Conservation (phyloP, 1,140 invertebrate genomes). For the Lepidotrigona ventralis region DNA sequence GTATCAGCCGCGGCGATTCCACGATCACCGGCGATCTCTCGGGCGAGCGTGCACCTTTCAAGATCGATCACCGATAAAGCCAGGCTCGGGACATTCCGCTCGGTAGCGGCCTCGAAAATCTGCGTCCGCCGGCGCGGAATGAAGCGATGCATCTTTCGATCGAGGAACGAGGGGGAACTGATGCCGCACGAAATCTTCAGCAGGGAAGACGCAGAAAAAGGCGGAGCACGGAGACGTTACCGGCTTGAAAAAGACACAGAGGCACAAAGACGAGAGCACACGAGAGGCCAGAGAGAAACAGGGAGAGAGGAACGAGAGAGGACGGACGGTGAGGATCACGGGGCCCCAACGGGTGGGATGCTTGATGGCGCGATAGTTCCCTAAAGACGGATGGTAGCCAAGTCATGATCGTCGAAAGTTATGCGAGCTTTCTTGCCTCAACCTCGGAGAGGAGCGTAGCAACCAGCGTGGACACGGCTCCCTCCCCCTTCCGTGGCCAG, state of each 20-base stretch:
- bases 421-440: slow-evolving; percentile 66
- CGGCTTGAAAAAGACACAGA: slow-evolving; percentile 22
- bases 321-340: background rate
- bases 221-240: slow-evolving; percentile 19
- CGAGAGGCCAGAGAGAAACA: background rate
- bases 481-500: slow-evolving; percentile 16
- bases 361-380: slow-evolving; percentile 64
- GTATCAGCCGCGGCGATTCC: slow-evolving; percentile 38
- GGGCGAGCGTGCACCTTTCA: slow-evolving; percentile 33
- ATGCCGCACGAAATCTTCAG: background rate
- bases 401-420: slow-evolving; percentile 64
- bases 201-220: slow-evolving; percentile 43
- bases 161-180: background rate
- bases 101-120: slow-evolving; percentile 43
- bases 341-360: slow-evolving; percentile 31
- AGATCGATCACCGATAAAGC: slow-evolving; percentile 51
- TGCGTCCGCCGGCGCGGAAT: slow-evolving; percentile 59
- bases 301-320: slow-evolving; percentile 13
- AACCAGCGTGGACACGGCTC: background rate
- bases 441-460: background rate
- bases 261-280: background rate
- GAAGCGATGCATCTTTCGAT: slow-evolving; percentile 69
- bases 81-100: slow-evolving; percentile 30
- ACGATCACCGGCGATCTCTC: slow-evolving; percentile 30
- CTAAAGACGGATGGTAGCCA: slow-evolving; percentile 68